phyloP scores from a whole-genome alignment of 2,113 vertebrate species.

The Eulemur rufifrons region DNA sequence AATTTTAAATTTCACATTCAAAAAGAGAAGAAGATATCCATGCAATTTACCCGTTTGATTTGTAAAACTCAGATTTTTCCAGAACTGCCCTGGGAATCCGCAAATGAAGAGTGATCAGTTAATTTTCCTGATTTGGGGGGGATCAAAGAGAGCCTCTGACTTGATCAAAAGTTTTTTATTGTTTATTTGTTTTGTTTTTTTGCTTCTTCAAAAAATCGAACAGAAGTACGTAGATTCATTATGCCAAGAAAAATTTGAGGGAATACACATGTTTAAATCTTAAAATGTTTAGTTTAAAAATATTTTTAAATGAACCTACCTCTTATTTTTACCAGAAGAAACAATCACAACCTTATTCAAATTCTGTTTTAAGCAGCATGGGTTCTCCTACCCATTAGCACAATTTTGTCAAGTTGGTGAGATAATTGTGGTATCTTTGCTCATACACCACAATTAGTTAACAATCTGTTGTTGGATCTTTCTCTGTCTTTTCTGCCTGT shows the following conservation, averaged over 20 bases:
- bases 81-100: neutral
- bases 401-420: neutral
- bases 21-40: neutral
- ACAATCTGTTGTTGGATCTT: neutral
- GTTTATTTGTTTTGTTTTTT: neutral
- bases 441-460: neutral
- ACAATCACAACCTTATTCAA: neutral
- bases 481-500: neutral
- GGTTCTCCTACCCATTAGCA: neutral
- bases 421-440: neutral
- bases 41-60: neutral
- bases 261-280: neutral
- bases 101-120: neutral
- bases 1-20: constrained; percentile 52
- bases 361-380: neutral
- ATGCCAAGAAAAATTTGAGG: neutral
- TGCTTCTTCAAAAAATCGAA: neutral
- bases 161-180: neutral
- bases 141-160: neutral
- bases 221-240: neutral
- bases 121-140: neutral
- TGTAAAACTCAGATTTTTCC: constrained; percentile 25
- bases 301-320: neutral
- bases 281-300: constrained; percentile 4
- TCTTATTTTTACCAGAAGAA: neutral